Evolutionary conservation across 2,888 invertebrate genomes (phyloP).

Genomic region (Monochamus alternatus): DNA sequence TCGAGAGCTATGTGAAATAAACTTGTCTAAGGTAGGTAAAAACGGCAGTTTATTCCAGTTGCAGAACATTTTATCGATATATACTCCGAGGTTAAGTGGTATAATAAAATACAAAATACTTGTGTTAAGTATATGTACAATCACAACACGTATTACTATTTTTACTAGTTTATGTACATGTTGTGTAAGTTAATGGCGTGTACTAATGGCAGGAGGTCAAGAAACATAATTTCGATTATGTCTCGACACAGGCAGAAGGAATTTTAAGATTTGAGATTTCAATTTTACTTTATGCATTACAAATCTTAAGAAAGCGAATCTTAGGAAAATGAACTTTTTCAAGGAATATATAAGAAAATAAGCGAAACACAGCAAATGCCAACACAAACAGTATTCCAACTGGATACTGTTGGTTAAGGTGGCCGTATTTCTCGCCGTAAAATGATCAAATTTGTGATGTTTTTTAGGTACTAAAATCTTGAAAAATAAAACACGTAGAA

Average conservation of each 20-base stretch:
- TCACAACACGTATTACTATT: slow-evolving; percentile 15
- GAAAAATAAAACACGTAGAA: too few species aligned
- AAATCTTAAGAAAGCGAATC: too few species aligned
- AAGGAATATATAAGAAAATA: too few species aligned
- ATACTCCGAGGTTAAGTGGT: background rate
- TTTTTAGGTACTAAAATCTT: too few species aligned
- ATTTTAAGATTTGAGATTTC: background rate
- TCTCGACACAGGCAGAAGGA: background rate
- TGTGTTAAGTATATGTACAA: slow-evolving; percentile 6
- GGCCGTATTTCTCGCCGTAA: too few species aligned
- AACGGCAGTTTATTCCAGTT: background rate
- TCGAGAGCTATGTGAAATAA: background rate
- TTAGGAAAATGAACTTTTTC: too few species aligned
- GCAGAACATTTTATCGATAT: background rate
- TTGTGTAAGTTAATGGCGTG: background rate
- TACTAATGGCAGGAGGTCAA: background rate
- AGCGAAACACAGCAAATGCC: too few species aligned
- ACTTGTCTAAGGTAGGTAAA: background rate
- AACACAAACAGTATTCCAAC: too few species aligned
- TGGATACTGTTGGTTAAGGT: too few species aligned
- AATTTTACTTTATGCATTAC: too few species aligned
- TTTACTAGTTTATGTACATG: background rate
- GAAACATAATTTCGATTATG: background rate
- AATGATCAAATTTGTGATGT: too few species aligned
- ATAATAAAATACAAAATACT: slow-evolving; percentile 23